Evolutionary conservation across 1,140 invertebrate genomes (phyloP), one percentile per base, ranked within the genome.

Genomic region (Watersipora subatra): DNA sequence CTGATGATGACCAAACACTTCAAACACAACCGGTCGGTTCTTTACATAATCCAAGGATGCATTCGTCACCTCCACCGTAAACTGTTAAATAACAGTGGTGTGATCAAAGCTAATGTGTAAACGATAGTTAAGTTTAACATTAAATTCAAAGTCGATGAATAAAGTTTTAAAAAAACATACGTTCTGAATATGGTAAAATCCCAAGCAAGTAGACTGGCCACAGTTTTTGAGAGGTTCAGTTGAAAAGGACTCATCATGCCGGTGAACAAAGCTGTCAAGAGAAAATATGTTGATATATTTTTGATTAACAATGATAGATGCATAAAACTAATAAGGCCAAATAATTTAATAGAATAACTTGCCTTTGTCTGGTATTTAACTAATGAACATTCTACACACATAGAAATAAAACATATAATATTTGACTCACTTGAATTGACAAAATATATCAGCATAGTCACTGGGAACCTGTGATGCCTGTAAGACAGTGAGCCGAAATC

Each of bases 121-220:
- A 22, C 22, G 46, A 55, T 22, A 55, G 17, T 17, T 55, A 22
- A 17, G n/a, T n/a, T n/a, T n/a, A n/a, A n/a, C n/a, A n/a, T n/a
- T n/a, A n/a, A n/a, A n/a, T n/a, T n/a, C n/a, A n/a, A n/a, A n/a
- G n/a, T n/a, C n/a, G n/a, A n/a, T n/a, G n/a, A n/a, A n/a, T n/a
- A n/a, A n/a, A n/a, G n/a, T n/a, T n/a, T n/a, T n/a, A n/a, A n/a
- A n/a, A n/a, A n/a, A n/a, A n/a, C n/a, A n/a, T n/a, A 97, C 92
- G 84, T 99, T 98, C 83, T 99, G 96, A 72, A 97, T 92, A 82
- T 98, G 93, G 76, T 97, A 97, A 80, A 99, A 99, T 70, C 91
- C 90, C 20, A 94, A 84, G 2, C 92, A 90, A 71, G 89, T 89
- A 70, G 90, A 75, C 69, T 94, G 94, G 67, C 89, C 92, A 1